phyloP scores from a whole-genome alignment of 2,797 vertebrate genomes.

The Dendrocincla fuliginosa region DNA sequence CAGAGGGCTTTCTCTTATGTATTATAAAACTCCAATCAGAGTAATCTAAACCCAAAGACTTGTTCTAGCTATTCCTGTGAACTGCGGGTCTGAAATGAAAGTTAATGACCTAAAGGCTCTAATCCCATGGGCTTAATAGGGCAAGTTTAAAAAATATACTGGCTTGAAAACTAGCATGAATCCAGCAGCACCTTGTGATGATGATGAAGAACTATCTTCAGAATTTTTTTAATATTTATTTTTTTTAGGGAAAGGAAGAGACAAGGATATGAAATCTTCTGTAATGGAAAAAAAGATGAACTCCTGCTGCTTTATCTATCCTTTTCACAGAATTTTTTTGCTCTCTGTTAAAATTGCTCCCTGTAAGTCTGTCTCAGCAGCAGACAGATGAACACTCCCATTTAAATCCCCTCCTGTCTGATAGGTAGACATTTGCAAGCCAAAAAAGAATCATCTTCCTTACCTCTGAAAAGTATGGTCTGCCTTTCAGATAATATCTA shows the following conservation, averaged over 20 bases:
- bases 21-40: not conserved
- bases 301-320: not conserved
- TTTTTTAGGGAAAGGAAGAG: not conserved
- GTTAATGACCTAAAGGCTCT: not conserved
- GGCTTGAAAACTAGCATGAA: not conserved
- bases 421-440: slow-evolving; percentile 49
- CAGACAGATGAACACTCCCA: slow-evolving; percentile 13
- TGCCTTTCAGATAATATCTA: slow-evolving; percentile 45
- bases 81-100: not conserved
- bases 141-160: not conserved
- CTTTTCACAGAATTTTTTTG: not conserved
- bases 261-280: not conserved
- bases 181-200: not conserved
- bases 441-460: slow-evolving; percentile 27
- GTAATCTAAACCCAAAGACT: not conserved
- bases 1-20: not conserved
- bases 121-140: not conserved
- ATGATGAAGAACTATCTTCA: not conserved
- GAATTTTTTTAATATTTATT: not conserved
- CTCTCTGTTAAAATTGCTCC: slow-evolving; percentile 11
- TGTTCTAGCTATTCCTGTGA: not conserved
- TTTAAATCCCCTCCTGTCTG: slow-evolving; percentile 32
- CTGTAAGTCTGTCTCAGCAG: slow-evolving; percentile 12
- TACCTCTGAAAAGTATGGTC: slow-evolving; percentile 18
- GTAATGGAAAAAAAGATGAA: not conserved